A percentile compares a stretch with the other conserved stretches of the same genome.
Conservation (phyloP, 2,888 invertebrate species). For the Chouioia cunea region DNA sequence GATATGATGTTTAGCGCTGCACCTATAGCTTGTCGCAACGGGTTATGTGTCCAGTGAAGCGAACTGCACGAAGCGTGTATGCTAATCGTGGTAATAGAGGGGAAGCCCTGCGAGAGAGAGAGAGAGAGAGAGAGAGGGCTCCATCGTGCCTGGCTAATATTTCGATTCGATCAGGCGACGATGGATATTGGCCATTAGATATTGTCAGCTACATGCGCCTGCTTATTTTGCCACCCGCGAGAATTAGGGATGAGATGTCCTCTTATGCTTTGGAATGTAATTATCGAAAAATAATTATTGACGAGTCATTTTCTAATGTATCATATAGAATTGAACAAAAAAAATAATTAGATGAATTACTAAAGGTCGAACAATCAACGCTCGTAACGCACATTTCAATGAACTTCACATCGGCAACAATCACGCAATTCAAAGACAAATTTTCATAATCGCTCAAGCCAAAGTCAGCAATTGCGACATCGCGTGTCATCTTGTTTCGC, state of each 20-base stretch:
- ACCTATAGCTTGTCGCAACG: slow-evolving; percentile 19
- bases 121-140: slow-evolving; percentile 1
- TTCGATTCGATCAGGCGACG: slow-evolving; percentile 8
- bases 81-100: slow-evolving; percentile 48
- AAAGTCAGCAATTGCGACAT: slow-evolving; percentile 60
- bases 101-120: slow-evolving; percentile 12
- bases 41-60: slow-evolving; percentile 32
- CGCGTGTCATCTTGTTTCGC: slow-evolving; percentile 62
- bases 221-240: slow-evolving; percentile 37
- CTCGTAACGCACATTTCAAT: slow-evolving; percentile 44
- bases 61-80: slow-evolving; percentile 24
- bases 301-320: background rate
- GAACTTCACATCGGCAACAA: slow-evolving; percentile 32
- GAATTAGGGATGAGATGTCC: background rate
- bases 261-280: background rate
- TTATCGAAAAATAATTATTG: background rate
- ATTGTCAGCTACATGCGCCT: slow-evolving; percentile 55
- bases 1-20: slow-evolving; percentile 25
- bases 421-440: slow-evolving; percentile 35
- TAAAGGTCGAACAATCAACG: too few relatives aligned
- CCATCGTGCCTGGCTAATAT: background rate
- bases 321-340: slow-evolving; percentile 10
- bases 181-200: slow-evolving; percentile 58
- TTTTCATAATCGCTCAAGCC: slow-evolving; percentile 37
- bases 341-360: background rate